These are phyloP conservation scores for Leptopilina drosophilae DNA, from an alignment of 2,888 invertebrate species.

Conservation along the genomic window DNA sequence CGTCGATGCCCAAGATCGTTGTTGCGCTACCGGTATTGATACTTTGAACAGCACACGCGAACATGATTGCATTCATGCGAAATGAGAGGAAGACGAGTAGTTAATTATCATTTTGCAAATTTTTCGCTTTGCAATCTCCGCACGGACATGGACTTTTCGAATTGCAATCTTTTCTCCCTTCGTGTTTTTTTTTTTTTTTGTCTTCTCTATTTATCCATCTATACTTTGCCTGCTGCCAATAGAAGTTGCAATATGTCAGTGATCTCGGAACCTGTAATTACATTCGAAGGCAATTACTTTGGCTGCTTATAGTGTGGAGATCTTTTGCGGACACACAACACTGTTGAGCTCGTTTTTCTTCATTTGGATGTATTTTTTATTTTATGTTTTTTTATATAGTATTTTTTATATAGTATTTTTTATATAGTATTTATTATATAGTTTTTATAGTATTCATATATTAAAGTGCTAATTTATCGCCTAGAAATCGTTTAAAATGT, in stretches of 20 bases:
- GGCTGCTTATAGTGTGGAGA: slow-evolving; percentile 28
- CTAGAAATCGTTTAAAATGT: slow-evolving; percentile 21
- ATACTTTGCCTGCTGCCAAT: slow-evolving; percentile 10
- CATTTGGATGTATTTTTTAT: neutral
- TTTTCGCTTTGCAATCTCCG: slow-evolving; percentile 23
- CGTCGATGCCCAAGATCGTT: slow-evolving; percentile 48
- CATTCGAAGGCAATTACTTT: slow-evolving; percentile 41
- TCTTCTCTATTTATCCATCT: slow-evolving; percentile 16
- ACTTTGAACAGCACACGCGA: slow-evolving; percentile 19
- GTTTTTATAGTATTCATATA: slow-evolving; percentile 20
- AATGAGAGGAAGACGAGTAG: slow-evolving; percentile 36
- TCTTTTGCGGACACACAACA: neutral
- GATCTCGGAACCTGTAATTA: slow-evolving; percentile 32
- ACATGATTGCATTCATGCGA: slow-evolving; percentile 16
- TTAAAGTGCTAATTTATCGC: slow-evolving; percentile 24
- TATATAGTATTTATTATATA: too few species aligned
- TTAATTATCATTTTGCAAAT: slow-evolving; percentile 41
- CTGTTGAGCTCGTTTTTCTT: neutral
- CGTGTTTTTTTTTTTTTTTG: slow-evolving; percentile 5
- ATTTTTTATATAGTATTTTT: neutral
- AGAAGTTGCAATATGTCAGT: slow-evolving; percentile 37
- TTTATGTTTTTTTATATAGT: too few species aligned
- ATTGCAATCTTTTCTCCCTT: neutral
- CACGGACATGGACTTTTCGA: slow-evolving; percentile 22
- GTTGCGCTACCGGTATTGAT: slow-evolving; percentile 53